Evolutionary conservation across 2,113 vertebrate genomes (phyloP), one percentile per base, ranked within the genome.

Genomic region (Mobula hypostoma): DNA sequence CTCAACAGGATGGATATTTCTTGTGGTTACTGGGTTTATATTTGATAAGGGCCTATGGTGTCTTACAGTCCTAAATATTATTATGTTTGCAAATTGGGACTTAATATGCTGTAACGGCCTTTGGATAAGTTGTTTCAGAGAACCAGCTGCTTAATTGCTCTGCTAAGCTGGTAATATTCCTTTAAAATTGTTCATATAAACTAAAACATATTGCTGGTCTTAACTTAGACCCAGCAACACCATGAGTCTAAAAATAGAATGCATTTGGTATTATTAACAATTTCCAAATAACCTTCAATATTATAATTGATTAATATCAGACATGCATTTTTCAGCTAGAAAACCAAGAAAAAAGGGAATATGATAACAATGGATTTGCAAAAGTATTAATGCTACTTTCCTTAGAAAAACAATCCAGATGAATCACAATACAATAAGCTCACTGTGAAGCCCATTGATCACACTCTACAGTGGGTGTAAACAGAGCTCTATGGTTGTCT

Each of bases 321-420:
- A 27, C 36, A 40, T 70, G 17, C 24, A 36, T 74, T 74, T 40
- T 40, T n/a, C 90, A 72, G 90, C 68, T 12, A 27, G 70, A 93
- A 93, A 72, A 40, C 17, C 68, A 70, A 93, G 17, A 61, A 27
- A 27, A 93, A 93, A 7, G 48, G 29, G 32, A 72, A 93, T 74
- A 48, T 93, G 32, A 72, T 3, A 15, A 91, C 88, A 72, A 72
- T 7, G 48, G 32, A 63, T 29, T 93, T 93, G 36, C 36, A 74
- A 32, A 40, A 21, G 48, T 72, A 72, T 74, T 93, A 36, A 40
- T 93, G 21, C 19, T 74, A 17, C 72, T 93, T 93, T 74, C 90
- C 90, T 93, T 36, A 21, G 63, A 93, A 40, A 93, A 70, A 40
- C 15, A 92, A 21, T 70, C 27, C 61, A 63, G 88, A 92, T 92